Percentiles rank a stretch among this genome's conserved stretches.
phyloP scores from a whole-genome alignment of 2,888 invertebrate species.

The Cybosia mesomella region DNA sequence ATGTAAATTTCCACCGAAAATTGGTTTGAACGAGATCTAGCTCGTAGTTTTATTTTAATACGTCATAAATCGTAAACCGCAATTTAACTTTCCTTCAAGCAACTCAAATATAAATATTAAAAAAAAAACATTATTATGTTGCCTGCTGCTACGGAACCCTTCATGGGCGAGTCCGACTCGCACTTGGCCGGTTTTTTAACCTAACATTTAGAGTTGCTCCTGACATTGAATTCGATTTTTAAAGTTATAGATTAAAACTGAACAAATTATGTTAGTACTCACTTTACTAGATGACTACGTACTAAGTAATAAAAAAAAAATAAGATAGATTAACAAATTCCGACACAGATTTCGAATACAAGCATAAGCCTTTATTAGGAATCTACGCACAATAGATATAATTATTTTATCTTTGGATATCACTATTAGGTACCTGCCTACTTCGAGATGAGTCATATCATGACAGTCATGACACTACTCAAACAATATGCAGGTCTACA shows the following conservation, averaged over 20 bases:
- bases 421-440: not conserved
- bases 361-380: too few relatives aligned
- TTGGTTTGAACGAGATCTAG: too few relatives aligned
- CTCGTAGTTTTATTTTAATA: too few relatives aligned
- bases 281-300: too few relatives aligned
- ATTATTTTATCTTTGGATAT: slow-evolving; percentile 1
- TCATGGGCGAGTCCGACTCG: too few relatives aligned
- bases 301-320: too few relatives aligned
- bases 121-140: too few relatives aligned
- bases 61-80: too few relatives aligned
- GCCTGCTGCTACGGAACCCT: too few relatives aligned
- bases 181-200: not conserved
- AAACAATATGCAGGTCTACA: not conserved
- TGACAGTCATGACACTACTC: not conserved
- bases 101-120: too few relatives aligned
- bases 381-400: not conserved
- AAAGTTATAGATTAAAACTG: not conserved
- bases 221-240: not conserved
- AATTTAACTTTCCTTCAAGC: too few relatives aligned
- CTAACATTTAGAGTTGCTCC: not conserved
- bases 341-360: not conserved
- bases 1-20: too few relatives aligned
- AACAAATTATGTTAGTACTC: not conserved
- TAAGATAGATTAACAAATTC: not conserved
- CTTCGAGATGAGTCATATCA: not conserved